These are phyloP conservation scores for Macrotrachela quadricornifera DNA, from an alignment of 1,140 invertebrate species.

Conservation along the genomic window DNA sequence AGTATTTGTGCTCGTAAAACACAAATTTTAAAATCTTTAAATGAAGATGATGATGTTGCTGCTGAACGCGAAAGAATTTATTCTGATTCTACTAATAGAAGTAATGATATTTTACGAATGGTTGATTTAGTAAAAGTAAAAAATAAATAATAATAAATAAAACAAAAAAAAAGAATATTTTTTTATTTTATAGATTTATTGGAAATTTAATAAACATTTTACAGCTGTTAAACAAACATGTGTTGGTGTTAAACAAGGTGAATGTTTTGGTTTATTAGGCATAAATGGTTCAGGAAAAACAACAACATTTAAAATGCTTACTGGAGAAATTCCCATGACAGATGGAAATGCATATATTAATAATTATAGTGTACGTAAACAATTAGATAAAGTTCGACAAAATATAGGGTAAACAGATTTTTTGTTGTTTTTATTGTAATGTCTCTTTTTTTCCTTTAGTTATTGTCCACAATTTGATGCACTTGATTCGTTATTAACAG, in stretches of 20 bases:
- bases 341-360: constrained; percentile 37
- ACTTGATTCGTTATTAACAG: constrained; percentile 53
- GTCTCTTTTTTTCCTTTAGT: constrained; percentile 25
- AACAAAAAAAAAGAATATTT: not conserved
- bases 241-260: constrained; percentile 47
- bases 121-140: not conserved
- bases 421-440: constrained; percentile 18
- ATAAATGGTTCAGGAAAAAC: constrained; percentile 72
- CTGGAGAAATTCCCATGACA: constrained; percentile 45
- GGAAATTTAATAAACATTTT: not conserved
- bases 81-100: not conserved
- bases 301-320: constrained; percentile 58
- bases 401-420: not conserved
- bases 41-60: not conserved
- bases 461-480: constrained; percentile 48
- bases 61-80: not conserved
- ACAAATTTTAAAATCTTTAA: not conserved
- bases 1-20: not conserved
- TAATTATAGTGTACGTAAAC: constrained; percentile 1
- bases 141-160: not conserved
- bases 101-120: not conserved
- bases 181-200: not conserved
- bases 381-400: constrained; percentile 2
- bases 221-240: constrained; percentile 45
- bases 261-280: constrained; percentile 62